Evolutionary conservation across 2,797 vertebrate species (phyloP).

Genomic region (Macropus fuliginosus): DNA sequence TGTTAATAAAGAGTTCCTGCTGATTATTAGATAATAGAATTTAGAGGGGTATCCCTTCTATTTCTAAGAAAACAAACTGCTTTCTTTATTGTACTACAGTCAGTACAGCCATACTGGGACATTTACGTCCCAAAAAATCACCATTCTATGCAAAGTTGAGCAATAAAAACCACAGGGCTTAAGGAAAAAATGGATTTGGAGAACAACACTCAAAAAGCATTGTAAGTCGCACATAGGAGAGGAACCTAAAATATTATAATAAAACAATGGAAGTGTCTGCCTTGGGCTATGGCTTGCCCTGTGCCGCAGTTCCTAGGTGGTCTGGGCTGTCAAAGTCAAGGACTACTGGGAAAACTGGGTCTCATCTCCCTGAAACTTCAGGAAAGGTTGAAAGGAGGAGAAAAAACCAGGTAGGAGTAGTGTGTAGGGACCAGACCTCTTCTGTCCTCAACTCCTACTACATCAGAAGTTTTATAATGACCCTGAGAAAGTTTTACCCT

Average conservation of each 20-base stretch:
- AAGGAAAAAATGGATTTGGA: neutral
- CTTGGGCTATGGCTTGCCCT: neutral
- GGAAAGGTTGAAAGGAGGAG: neutral
- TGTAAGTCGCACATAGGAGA: neutral
- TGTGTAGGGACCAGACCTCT: neutral
- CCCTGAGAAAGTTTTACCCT: neutral
- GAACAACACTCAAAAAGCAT: neutral
- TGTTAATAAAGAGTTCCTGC: neutral
- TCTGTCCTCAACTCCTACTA: neutral
- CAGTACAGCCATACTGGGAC: neutral
- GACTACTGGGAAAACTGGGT: neutral
- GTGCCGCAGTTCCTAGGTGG: neutral
- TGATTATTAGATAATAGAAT: neutral
- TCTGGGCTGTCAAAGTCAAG: neutral
- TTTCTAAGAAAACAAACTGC: neutral
- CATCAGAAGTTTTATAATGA: neutral
- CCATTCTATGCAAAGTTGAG: neutral
- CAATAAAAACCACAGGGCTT: neutral
- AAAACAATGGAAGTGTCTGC: neutral
- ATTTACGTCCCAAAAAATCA: neutral
- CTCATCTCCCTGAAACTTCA: neutral
- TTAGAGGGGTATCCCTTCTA: neutral
- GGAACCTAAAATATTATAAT: neutral
- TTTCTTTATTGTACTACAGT: neutral
- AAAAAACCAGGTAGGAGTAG: neutral